Base-by-base conservation (phyloP, 2,888 invertebrate genomes). In the Acleris laterana region DNA sequence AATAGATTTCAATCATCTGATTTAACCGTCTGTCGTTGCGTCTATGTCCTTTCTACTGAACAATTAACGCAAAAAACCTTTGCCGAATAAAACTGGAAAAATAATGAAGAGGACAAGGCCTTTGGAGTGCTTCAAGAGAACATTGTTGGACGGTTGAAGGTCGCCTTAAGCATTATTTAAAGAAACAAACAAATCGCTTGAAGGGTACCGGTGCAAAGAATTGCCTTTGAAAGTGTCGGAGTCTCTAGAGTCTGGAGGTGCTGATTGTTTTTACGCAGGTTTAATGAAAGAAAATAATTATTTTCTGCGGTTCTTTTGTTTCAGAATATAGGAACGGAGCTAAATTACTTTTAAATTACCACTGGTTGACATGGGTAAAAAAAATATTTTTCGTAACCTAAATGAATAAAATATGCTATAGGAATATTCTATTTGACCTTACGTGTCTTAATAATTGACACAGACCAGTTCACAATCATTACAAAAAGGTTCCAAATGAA, bases 131-230 rank as follows among this genome's bases (percentile, higher is more conserved):
- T 60, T 56, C 17, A 44, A 55, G 49, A 20, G 32, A n/a, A 38
- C 11, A 60, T 55, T 65, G 65, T 50, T 50, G 17, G n/a, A 3
- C 25, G 42, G 22, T 16, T 55, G 55, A 55, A 59, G 65, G 60
- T 60, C 38, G 17, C 42, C n/a, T 38, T n/a, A 38, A n/a, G 6
- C 28, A 50, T 60, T 55, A 50, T 49, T 48, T 44, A 20, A 58
- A 48, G 53, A 59, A 59, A 59, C 59, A 53, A 61, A 48, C 53
- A 65, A 60, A 28, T 60, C 59, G 53, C 48, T 49, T 50, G 20
- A 60, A 60, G 44, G 28, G 49, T 17, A 28, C 42, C 52, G 20
- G 42, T 56, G 25, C 4, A 32, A 32, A 19, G n/a, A 50, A 42
- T 50, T 20, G 57, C 44, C 44, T 28, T 55, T 55, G 25, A 5